These are phyloP conservation scores for Epistrophe grossulariae DNA, from an alignment of 2,888 invertebrate genomes.

Conservation along the genomic window DNA sequence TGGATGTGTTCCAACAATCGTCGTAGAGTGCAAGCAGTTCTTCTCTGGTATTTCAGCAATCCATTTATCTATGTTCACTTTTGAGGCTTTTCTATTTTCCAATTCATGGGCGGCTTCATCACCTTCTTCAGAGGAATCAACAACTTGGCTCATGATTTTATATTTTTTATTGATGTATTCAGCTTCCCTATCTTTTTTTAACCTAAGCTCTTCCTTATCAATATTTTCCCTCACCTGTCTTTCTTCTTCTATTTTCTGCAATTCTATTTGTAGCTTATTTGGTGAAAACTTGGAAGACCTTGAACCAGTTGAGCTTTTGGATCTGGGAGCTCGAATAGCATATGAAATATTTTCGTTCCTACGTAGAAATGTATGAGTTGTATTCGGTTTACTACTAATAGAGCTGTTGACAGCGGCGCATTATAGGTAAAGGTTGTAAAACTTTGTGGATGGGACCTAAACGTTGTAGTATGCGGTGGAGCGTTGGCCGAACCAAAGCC, in stretches of 20 bases:
- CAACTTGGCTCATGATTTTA: not conserved
- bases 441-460: too few species aligned
- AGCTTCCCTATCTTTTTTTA: not conserved
- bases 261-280: slow-evolving; percentile 32
- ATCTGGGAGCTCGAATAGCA: not conserved
- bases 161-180: slow-evolving; percentile 31
- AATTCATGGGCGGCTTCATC: not conserved
- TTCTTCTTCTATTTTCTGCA: slow-evolving; percentile 42
- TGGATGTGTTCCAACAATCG: not conserved
- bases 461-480: too few species aligned
- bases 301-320: not conserved
- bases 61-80: not conserved
- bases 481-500: too few species aligned
- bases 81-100: not conserved
- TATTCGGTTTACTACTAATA: too few species aligned
- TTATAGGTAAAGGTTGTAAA: too few species aligned
- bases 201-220: slow-evolving; percentile 14
- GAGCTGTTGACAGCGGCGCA: too few species aligned
- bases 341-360: too few species aligned
- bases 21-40: slow-evolving; percentile 14
- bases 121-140: slow-evolving; percentile 11
- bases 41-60: not conserved
- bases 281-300: slow-evolving; percentile 27
- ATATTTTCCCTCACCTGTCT: slow-evolving; percentile 19
- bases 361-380: too few species aligned